Conservation (phyloP, 2,797 vertebrate genomes). For the Pseudopleuronectes americanus region DNA sequence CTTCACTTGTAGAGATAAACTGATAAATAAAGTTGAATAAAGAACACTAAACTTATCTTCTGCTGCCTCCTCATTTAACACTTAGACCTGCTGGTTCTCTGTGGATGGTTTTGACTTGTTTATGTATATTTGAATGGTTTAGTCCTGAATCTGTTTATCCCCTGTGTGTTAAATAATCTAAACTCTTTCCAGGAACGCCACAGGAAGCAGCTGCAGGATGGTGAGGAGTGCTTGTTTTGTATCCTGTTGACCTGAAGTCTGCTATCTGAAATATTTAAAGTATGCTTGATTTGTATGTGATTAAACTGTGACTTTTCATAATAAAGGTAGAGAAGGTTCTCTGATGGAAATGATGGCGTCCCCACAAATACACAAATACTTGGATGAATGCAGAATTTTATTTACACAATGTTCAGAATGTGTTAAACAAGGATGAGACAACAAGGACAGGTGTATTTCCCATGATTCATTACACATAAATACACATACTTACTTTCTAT, state of each 20-base stretch:
- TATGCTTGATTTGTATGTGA: too few species aligned
- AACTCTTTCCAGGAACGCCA: neutral
- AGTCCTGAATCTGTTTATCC: constrained; percentile 3
- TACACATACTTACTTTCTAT: constrained; percentile 87
- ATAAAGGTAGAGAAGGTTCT: too few species aligned
- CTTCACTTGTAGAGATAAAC: too few species aligned
- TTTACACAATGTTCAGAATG: too few species aligned
- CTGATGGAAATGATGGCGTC: neutral
- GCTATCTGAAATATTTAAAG: too few species aligned
- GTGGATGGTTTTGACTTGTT: neutral
- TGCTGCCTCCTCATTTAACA: too few species aligned
- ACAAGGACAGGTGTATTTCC: neutral
- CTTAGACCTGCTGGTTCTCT: too few species aligned
- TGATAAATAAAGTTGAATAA: too few species aligned
- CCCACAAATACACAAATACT: neutral
- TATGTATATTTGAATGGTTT: neutral
- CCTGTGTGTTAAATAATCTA: neutral
- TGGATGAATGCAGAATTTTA: neutral
- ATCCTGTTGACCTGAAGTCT: constrained; percentile 6
- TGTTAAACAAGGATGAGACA: too few species aligned
- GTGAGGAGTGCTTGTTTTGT: constrained; percentile 20
- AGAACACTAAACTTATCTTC: too few species aligned
- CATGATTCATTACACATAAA: neutral
- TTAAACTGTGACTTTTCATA: too few species aligned
- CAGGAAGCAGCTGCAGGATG: constrained; percentile 61